These are phyloP conservation scores for Podotricha telesiphe DNA, from an alignment of 2,888 invertebrate species.

Conservation along the genomic window DNA sequence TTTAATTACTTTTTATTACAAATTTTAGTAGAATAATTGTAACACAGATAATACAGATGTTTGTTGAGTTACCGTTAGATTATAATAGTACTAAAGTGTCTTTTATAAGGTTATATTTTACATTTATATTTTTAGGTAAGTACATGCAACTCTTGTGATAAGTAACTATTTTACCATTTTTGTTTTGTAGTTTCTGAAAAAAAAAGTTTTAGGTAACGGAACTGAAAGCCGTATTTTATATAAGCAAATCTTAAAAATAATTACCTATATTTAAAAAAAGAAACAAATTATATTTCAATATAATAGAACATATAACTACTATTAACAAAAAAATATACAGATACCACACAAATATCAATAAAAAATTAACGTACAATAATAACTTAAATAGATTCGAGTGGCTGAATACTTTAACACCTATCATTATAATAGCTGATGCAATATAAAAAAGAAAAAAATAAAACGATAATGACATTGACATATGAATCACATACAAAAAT, in stretches of 20 bases:
- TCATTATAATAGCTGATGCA: background rate
- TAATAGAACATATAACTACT: background rate
- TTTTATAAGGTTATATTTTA: background rate
- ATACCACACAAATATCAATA: background rate
- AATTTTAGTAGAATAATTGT: conserved; percentile 6
- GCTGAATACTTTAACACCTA: background rate
- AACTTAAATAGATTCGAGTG: background rate
- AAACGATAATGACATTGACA: conserved; percentile 20
- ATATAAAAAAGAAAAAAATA: background rate
- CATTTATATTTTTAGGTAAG: too few relatives aligned
- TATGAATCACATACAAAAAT: conserved; percentile 18
- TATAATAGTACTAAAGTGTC: background rate
- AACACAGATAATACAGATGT: background rate
- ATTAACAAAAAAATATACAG: background rate
- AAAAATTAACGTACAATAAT: background rate
- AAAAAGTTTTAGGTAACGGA: too few relatives aligned
- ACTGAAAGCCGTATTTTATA: too few relatives aligned
- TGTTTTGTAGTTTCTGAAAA: too few relatives aligned
- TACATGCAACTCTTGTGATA: too few relatives aligned
- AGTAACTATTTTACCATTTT: too few relatives aligned
- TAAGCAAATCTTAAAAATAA: too few relatives aligned
- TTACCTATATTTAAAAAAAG: too few relatives aligned
- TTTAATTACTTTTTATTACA: background rate
- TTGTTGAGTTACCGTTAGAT: background rate
- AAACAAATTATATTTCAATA: too few relatives aligned